phyloP scores from a whole-genome alignment of 1,140 invertebrate genomes.

The Lithobius niger region DNA sequence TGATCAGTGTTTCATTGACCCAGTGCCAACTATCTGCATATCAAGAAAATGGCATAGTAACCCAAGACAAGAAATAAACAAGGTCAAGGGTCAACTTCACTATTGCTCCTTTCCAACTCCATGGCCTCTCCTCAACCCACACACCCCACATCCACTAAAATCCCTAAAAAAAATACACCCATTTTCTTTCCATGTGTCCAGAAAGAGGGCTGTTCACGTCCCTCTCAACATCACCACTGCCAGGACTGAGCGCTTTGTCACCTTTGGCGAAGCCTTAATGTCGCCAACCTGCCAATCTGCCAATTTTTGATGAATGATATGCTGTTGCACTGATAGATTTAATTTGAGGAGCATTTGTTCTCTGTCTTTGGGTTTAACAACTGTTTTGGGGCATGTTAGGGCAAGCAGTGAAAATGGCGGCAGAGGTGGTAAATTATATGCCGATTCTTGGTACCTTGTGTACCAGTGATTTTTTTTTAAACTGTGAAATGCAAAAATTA shows the following conservation, averaged over 20 bases:
- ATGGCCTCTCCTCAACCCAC: background rate
- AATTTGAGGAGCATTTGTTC: background rate
- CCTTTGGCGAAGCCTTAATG: background rate
- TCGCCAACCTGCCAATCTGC: background rate
- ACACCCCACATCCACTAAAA: background rate
- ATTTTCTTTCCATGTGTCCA: background rate
- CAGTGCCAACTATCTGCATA: too few species aligned
- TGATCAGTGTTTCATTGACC: too few species aligned
- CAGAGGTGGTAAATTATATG: background rate
- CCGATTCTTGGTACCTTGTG: background rate
- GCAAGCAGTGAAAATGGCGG: background rate
- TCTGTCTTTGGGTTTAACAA: background rate
- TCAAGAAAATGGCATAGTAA: too few species aligned
- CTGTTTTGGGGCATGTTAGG: background rate
- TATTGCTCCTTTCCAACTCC: background rate
- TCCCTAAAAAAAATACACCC: background rate
- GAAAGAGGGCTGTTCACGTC: background rate
- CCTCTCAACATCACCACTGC: background rate
- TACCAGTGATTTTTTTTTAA: background rate
- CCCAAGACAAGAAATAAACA: too few species aligned
- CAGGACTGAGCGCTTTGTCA: background rate
- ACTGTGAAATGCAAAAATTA: conserved; percentile 6
- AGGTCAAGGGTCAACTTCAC: too few species aligned
- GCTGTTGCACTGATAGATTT: background rate
- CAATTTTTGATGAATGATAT: background rate